Evolutionary conservation across 2,113 vertebrate species (phyloP), one percentile per base, ranked within the genome.

Genomic region (Platichthys stellatus): DNA sequence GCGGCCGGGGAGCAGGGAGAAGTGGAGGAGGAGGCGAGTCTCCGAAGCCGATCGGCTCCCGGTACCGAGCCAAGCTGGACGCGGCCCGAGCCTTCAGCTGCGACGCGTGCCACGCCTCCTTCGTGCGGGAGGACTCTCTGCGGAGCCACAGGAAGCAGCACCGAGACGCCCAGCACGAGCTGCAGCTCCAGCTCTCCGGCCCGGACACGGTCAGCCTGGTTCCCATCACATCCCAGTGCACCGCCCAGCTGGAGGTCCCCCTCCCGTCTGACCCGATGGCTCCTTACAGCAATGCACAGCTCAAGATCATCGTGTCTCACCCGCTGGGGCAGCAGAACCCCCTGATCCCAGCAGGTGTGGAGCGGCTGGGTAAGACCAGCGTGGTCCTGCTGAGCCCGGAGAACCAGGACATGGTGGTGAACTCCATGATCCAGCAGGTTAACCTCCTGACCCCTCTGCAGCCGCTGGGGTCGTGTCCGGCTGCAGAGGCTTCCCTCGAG

Each of bases 141-240:
- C 94, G 98, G 57, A 99, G 97, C 88, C 98, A 99, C 90, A 95
- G 94, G 77, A 95, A 97, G 85, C 98, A 99, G 63, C 98, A 99
- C 88, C 88, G 93, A 5, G 94, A 95, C 63, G 78, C 93, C 63
- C 80, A 43, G 4, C 89, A 90, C 4, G 53, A 94, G 0, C 2
- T 88, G 70, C 92, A 95, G 2, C 83, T 96, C 0, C 96, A 95
- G 83, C 85, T 96, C 0, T 92, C 93, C 67, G 65, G 88, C 57
- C 88, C 93, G 0, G 51, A 83, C 40, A 51, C 69, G 0, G 20
- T 79, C 8, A 49, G 17, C 54, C 7, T 90, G 63, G 9, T 88
- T 66, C 86, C 83, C 1, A 69, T 72, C 9, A 2, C 78, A 69
- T 1, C 85, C 80, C 79, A n/a, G 88, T 0, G 81, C 93, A 53